phyloP scores from a whole-genome alignment of 2,888 invertebrate genomes.

The Psylliodes chrysocephalus region DNA sequence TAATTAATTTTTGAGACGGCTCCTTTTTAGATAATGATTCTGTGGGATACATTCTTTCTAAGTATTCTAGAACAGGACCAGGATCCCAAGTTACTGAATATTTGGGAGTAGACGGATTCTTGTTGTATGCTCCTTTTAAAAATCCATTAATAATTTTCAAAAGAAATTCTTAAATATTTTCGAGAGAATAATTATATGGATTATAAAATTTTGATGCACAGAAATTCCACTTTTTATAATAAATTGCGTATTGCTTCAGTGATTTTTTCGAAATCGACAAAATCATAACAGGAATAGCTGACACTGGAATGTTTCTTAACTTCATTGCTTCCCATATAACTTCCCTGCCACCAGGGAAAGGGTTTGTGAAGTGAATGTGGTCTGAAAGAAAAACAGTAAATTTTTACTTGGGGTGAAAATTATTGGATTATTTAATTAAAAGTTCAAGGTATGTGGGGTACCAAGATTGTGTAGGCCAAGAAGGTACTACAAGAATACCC shows the following conservation, averaged over 20 bases:
- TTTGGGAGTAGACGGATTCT: constrained; percentile 4
- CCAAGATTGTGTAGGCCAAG: constrained; percentile 1
- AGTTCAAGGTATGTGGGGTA: neutral
- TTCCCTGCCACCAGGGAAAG: constrained; percentile 8
- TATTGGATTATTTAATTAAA: neutral
- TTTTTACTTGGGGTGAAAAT: neutral
- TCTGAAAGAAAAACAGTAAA: neutral
- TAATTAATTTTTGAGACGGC: neutral
- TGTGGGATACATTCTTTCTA: neutral
- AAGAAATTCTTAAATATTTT: neutral
- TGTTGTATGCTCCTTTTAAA: constrained; percentile 9
- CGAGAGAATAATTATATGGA: neutral
- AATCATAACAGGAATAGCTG: neutral
- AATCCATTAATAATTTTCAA: neutral
- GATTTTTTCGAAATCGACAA: constrained; percentile 1
- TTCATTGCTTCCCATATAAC: constrained; percentile 8
- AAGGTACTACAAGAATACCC: constrained; percentile 31
- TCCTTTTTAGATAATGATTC: neutral
- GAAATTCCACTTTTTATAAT: constrained; percentile 12
- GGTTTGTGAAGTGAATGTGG: neutral
- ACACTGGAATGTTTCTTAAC: neutral
- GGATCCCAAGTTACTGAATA: constrained; percentile 18
- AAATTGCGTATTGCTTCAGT: constrained; percentile 2
- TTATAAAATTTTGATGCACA: neutral
- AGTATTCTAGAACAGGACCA: neutral